These are phyloP conservation scores for Lathronympha strigana DNA, from an alignment of 2,888 invertebrate species.

Conservation along the genomic window DNA sequence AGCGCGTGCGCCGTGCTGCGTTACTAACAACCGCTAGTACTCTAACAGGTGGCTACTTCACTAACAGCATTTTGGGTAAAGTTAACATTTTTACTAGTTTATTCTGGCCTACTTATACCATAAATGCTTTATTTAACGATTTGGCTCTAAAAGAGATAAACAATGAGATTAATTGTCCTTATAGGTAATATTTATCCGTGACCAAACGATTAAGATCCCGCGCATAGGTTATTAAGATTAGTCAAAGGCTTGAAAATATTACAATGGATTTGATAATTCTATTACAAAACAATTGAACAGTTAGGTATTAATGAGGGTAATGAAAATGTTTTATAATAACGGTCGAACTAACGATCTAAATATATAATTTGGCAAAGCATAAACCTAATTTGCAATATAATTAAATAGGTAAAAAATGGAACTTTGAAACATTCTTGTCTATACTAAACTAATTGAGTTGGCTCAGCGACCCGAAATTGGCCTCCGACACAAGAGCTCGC, in stretches of 20 bases:
- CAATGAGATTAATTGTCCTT: constrained; percentile 1
- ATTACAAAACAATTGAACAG: constrained; percentile 12
- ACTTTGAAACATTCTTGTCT: not conserved
- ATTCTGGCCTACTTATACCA: constrained; percentile 31
- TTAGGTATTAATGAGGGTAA: not conserved
- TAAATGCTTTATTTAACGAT: not conserved
- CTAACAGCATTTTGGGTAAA: constrained; percentile 57
- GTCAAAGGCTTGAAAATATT: constrained; percentile 22
- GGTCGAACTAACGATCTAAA: not conserved
- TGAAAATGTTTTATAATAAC: constrained; percentile 1
- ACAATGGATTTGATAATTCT: constrained; percentile 17
- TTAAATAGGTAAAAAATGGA: too few species aligned
- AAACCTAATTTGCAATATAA: not conserved
- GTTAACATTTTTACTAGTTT: constrained; percentile 50
- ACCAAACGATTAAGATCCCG: not conserved
- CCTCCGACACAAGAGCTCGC: too few species aligned
- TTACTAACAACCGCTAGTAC: constrained; percentile 66
- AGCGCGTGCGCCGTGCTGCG: constrained; percentile 70
- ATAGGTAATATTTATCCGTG: not conserved
- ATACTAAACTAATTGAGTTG: too few species aligned
- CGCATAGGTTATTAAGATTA: not conserved
- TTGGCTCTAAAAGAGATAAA: not conserved
- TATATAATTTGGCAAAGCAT: not conserved
- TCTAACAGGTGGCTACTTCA: constrained; percentile 72
- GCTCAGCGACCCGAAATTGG: too few species aligned